phyloP scores from a whole-genome alignment of 2,888 invertebrate genomes.

The Tridacna crocea region DNA sequence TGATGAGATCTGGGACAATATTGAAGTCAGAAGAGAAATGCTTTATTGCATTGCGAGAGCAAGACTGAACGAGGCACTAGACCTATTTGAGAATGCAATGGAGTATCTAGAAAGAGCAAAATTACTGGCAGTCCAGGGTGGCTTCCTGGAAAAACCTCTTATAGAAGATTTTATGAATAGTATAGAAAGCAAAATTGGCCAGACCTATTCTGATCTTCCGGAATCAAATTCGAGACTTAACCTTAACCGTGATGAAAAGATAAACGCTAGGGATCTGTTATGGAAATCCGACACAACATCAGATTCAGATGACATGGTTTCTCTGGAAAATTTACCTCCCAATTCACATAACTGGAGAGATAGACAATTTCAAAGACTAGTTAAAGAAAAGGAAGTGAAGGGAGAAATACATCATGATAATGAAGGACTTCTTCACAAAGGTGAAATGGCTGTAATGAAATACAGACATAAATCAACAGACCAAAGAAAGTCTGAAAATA shows the following conservation, averaged over 20 bases:
- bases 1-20: conserved; percentile 37
- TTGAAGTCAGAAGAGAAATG: conserved; percentile 63
- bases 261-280: background rate
- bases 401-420: too few relatives aligned
- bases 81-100: conserved; percentile 9
- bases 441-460: too few relatives aligned
- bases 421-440: too few relatives aligned
- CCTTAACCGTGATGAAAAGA: background rate
- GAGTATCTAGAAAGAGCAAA: conserved; percentile 33
- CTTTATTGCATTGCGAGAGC: conserved; percentile 60
- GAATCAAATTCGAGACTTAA: background rate
- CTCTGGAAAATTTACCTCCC: too few relatives aligned
- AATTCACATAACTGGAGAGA: too few relatives aligned
- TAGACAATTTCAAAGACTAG: too few relatives aligned
- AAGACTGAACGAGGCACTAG: conserved; percentile 33
- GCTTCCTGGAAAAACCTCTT: conserved; percentile 17
- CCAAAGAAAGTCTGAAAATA: too few relatives aligned
- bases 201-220: background rate
- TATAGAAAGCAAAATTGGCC: background rate
- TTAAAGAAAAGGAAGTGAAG: too few relatives aligned
- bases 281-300: background rate
- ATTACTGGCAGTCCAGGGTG: conserved; percentile 44
- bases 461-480: too few relatives aligned
- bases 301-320: too few relatives aligned
- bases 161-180: background rate